These are phyloP conservation scores for Lerista edwardsae DNA, from an alignment of 2,797 vertebrate genomes.

Conservation along the genomic window DNA sequence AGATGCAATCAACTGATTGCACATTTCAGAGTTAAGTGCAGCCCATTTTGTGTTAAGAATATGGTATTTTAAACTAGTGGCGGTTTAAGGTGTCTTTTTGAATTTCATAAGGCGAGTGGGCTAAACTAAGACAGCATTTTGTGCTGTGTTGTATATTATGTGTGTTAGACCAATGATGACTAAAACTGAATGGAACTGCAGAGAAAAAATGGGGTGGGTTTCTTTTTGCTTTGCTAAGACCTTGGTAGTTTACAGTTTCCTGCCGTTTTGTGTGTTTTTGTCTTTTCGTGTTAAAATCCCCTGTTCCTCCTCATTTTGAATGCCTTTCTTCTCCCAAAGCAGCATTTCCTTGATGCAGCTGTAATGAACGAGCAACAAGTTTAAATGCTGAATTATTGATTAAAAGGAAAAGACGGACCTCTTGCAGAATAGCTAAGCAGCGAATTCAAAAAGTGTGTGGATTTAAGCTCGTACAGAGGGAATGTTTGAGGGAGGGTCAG, in stretches of 20 bases:
- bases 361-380: conserved; percentile 66
- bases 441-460: conserved; percentile 43
- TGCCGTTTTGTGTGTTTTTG: neutral
- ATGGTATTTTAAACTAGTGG: neutral
- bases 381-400: conserved; percentile 75
- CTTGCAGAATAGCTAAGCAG: conserved; percentile 55
- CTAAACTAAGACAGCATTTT: neutral
- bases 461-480: conserved; percentile 50
- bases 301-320: conserved; percentile 43
- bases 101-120: neutral
- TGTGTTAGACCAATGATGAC: neutral
- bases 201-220: neutral
- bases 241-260: conserved; percentile 20
- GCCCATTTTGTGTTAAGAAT: rapidly evolving
- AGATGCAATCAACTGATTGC: neutral
- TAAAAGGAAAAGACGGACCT: conserved; percentile 62
- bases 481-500: conserved; percentile 29
- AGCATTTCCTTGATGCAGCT: conserved; percentile 58
- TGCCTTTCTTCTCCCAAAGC: conserved; percentile 44
- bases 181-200: neutral
- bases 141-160: neutral
- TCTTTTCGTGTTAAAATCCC: conserved; percentile 42
- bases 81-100: conserved; percentile 21
- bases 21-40: rapidly evolving
- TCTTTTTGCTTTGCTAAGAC: conserved; percentile 8